A percentile compares a stretch with the other conserved stretches of the same genome.
Conservation (phyloP, 2,888 invertebrate species). For the Meghimatium bilineatum region DNA sequence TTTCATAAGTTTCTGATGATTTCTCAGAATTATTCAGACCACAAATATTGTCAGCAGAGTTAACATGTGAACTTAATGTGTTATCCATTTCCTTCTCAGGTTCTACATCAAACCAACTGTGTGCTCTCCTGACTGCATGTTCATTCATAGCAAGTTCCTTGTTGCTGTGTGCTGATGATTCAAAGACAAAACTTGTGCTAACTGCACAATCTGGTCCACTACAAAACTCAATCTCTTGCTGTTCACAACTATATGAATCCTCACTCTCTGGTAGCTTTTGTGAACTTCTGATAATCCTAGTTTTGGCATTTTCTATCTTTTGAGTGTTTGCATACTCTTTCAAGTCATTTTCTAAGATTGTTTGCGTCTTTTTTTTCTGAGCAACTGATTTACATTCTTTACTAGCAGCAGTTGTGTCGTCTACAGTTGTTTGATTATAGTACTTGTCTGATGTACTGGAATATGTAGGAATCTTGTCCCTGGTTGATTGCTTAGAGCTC, state of each 20-base stretch:
- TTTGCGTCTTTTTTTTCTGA: not conserved
- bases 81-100: not conserved
- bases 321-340: not conserved
- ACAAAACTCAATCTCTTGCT: not conserved
- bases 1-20: not conserved
- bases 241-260: not conserved
- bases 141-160: not conserved
- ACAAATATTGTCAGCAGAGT: not conserved
- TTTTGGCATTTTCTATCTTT: conserved; percentile 4
- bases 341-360: not conserved
- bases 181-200: not conserved
- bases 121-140: not conserved
- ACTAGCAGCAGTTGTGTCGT: not conserved
- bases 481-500: not conserved
- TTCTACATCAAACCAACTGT: not conserved
- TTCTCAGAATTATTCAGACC: not conserved
- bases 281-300: not conserved
- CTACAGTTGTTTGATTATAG: not conserved
- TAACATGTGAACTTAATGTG: not conserved
- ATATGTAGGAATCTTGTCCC: not conserved
- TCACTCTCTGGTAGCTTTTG: not conserved
- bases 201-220: not conserved
- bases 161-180: not conserved
- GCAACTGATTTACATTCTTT: conserved; percentile 10
- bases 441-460: not conserved